A percentile compares a stretch with the other conserved stretches of the same genome.
Evolutionary conservation across 2,113 vertebrate genomes (phyloP).

Genomic region (Baryphthengus martii): DNA sequence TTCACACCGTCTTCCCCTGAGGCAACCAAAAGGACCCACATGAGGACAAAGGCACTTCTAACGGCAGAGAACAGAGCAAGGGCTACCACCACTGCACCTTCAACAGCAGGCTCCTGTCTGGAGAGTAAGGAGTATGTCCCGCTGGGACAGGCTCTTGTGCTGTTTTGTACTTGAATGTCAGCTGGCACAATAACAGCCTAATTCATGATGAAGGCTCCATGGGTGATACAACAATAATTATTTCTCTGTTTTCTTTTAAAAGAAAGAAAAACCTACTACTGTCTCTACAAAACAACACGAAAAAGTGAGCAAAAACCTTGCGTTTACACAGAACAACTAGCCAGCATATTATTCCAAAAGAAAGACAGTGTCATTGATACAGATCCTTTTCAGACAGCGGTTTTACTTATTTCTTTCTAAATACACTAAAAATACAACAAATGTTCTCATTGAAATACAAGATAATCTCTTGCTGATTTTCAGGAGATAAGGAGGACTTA

Average conservation of each 20-base stretch:
- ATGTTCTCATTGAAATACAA: background rate
- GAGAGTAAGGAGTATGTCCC: rapidly evolving
- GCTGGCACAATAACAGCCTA: background rate
- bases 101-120: background rate
- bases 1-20: background rate
- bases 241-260: background rate
- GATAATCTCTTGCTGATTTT: background rate
- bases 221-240: background rate
- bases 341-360: background rate
- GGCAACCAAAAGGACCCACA: background rate
- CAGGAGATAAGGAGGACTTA: background rate
- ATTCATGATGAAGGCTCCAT: background rate
- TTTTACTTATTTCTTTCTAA: background rate
- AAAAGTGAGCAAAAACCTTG: background rate
- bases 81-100: background rate
- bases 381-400: background rate
- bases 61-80: rapidly evolving
- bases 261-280: background rate
- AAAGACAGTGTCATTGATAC: background rate
- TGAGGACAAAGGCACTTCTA: background rate
- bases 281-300: background rate
- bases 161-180: background rate
- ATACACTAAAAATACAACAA: background rate
- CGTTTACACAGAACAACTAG: background rate
- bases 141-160: background rate